Conservation (phyloP, 2,888 invertebrate genomes). For the Nymphalis urticae region DNA sequence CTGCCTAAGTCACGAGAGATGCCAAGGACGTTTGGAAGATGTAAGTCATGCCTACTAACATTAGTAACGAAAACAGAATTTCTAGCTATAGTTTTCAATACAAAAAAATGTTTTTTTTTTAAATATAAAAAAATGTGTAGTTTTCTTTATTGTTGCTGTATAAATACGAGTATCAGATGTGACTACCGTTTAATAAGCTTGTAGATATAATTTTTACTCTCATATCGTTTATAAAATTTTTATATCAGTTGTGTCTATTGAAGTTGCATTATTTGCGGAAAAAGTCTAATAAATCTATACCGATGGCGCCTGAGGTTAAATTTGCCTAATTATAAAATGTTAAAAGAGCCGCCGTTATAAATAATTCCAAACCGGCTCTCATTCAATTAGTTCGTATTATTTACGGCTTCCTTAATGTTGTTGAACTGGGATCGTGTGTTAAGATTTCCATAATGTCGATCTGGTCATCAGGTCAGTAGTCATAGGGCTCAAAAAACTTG, state of each 20-base stretch:
- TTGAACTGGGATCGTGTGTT: slow-evolving; percentile 13
- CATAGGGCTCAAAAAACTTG: slow-evolving; percentile 10
- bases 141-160: no score
- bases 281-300: slow-evolving; percentile 21
- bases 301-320: slow-evolving; percentile 16
- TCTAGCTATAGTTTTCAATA: neutral
- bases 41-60: neutral
- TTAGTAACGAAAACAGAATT: neutral
- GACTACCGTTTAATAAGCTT: neutral
- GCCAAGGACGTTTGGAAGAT: neutral
- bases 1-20: slow-evolving; percentile 5
- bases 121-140: neutral
- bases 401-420: slow-evolving; percentile 34
- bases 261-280: slow-evolving; percentile 10
- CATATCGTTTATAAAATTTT: neutral
- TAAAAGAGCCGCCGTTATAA: slow-evolving; percentile 29
- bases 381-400: slow-evolving; percentile 32
- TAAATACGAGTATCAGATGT: neutral
- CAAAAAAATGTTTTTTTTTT: neutral
- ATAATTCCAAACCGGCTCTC: slow-evolving; percentile 23
- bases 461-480: slow-evolving; percentile 15
- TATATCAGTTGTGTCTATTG: neutral
- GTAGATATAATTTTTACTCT: neutral
- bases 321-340: slow-evolving; percentile 29
- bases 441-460: slow-evolving; percentile 23